These are phyloP conservation scores for Orchesella cincta DNA, from an alignment of 1,140 invertebrate genomes.

Conservation along the genomic window DNA sequence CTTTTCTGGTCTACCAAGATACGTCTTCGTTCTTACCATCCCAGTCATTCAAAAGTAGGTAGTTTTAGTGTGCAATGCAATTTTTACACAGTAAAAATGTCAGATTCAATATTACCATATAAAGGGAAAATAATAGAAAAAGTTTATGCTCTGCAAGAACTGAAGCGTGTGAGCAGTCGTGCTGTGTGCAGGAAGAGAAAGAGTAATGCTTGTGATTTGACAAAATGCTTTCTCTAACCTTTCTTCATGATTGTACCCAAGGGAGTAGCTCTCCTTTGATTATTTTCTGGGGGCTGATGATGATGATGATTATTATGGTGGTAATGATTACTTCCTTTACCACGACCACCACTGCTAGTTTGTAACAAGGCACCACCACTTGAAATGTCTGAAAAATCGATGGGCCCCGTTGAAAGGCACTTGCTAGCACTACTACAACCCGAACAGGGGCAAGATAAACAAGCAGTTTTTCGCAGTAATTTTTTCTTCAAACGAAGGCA, in stretches of 20 bases:
- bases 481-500: not conserved
- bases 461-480: not conserved
- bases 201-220: constrained; percentile 3
- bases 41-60: too few relatives aligned
- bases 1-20: not conserved
- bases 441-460: not conserved
- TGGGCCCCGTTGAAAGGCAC: too few relatives aligned
- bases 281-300: too few relatives aligned
- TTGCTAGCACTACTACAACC: too few relatives aligned
- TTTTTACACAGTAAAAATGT: not conserved
- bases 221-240: not conserved
- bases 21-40: too few relatives aligned
- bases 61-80: not conserved
- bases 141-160: not conserved
- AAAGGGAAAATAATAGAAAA: not conserved
- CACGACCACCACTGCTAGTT: not conserved
- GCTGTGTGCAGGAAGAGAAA: not conserved
- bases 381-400: constrained; percentile 3
- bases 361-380: not conserved
- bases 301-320: too few relatives aligned
- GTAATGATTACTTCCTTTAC: too few relatives aligned
- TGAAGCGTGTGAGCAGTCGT: not conserved
- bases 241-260: constrained; percentile 9
- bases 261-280: not conserved
- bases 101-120: not conserved